These are phyloP conservation scores for Pteropus alecto DNA, from an alignment of 2,113 vertebrate species.

Conservation along the genomic window DNA sequence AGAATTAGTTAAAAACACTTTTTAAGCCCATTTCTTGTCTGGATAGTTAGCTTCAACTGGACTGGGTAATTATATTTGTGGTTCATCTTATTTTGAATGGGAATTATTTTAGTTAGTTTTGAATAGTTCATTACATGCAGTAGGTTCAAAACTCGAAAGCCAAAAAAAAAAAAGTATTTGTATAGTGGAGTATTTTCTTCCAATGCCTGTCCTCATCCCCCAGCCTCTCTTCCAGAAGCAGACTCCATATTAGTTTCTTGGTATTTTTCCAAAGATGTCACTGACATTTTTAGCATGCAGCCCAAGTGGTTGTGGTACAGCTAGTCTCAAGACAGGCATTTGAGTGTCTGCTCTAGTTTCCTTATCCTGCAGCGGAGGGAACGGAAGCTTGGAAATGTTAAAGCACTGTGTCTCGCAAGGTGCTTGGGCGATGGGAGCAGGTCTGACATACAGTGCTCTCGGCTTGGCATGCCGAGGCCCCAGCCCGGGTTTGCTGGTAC, in stretches of 20 bases:
- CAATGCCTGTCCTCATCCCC: background rate
- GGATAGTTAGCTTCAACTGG: background rate
- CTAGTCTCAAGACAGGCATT: background rate
- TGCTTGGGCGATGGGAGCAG: too few species aligned
- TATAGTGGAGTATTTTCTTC: background rate
- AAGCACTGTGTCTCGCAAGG: accelerated
- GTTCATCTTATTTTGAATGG: conserved; percentile 10
- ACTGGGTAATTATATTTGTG: background rate
- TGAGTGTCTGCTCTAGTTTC: background rate
- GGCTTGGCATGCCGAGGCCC: accelerated
- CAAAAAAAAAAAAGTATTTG: background rate
- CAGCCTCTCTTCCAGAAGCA: background rate
- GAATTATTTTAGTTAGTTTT: background rate
- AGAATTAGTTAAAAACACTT: background rate
- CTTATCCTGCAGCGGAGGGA: background rate
- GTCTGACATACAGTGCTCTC: accelerated
- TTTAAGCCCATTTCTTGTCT: background rate
- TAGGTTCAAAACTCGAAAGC: background rate
- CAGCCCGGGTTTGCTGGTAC: background rate
- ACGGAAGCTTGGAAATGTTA: background rate
- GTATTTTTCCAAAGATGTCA: background rate
- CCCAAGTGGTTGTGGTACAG: background rate
- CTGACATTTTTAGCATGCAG: background rate
- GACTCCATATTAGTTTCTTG: background rate
- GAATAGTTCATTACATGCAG: background rate